phyloP scores from a whole-genome alignment of 1,140 invertebrate species.

The Meloidogyne floridensis region DNA sequence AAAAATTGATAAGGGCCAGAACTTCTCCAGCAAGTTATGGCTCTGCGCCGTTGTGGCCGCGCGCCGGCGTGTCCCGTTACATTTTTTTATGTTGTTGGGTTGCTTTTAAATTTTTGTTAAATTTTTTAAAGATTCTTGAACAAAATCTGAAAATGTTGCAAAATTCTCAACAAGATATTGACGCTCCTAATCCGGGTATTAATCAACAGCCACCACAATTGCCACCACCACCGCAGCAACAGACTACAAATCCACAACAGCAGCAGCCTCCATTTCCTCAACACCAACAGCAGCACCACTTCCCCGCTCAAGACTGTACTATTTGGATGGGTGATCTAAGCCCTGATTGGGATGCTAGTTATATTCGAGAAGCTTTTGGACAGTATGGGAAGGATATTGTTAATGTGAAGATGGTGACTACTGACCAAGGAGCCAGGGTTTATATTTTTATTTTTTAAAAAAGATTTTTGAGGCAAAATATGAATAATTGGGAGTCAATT shows the following conservation, averaged over 20 bases:
- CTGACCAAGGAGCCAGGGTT: conserved; percentile 33
- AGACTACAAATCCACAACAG: not conserved
- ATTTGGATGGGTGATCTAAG: conserved; percentile 63
- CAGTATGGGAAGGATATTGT: conserved; percentile 43
- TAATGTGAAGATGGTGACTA: conserved; percentile 55
- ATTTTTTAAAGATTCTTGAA: not conserved
- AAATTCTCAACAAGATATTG: not conserved
- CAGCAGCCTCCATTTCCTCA: not conserved
- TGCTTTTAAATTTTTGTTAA: conserved; percentile 16
- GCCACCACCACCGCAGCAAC: not conserved
- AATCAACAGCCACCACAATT: not conserved
- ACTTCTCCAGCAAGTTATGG: no score
- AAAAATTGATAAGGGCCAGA: no score
- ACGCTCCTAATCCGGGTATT: not conserved
- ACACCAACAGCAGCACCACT: conserved; percentile 16
- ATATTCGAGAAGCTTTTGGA: conserved; percentile 49
- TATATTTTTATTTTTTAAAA: conserved; percentile 30
- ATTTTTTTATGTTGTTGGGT: not conserved
- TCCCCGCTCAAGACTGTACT: conserved; percentile 47
- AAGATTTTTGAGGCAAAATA: not conserved
- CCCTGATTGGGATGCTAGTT: conserved; percentile 54
- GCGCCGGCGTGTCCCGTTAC: no score
- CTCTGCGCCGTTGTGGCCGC: no score
- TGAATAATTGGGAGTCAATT: no score
- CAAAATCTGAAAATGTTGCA: not conserved